Evolutionary conservation across 2,797 vertebrate species (phyloP).

Genomic region (Toxotes lorentzi): DNA sequence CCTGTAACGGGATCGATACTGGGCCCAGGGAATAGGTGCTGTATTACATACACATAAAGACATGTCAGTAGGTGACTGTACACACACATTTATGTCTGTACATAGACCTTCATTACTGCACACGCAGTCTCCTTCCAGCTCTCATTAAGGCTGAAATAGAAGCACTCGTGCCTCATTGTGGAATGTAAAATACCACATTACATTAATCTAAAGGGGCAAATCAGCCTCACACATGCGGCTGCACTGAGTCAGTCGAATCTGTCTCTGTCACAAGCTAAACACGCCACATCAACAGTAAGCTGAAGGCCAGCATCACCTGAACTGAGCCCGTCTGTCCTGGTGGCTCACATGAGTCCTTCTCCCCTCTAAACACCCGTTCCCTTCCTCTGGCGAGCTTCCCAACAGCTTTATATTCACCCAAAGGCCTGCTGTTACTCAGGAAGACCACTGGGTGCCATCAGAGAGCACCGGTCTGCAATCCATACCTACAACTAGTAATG

Average conservation of each 20-base stretch:
- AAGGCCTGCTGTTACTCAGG: conserved; percentile 42
- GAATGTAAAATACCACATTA: conserved; percentile 43
- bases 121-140: conserved; percentile 27
- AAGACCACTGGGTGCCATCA: conserved; percentile 70
- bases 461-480: conserved; percentile 43
- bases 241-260: conserved; percentile 12
- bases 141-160: conserved; percentile 62
- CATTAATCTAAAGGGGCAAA: conserved; percentile 45
- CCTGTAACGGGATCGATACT: conserved; percentile 50
- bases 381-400: conserved; percentile 29
- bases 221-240: conserved; percentile 21
- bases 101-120: conserved; percentile 26
- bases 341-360: conserved; percentile 7
- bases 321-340: not conserved
- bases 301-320: conserved; percentile 1
- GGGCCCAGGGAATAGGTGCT: conserved; percentile 15
- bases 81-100: conserved; percentile 37
- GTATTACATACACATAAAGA: conserved; percentile 52
- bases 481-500: not conserved
- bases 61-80: conserved; percentile 30
- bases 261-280: conserved; percentile 20
- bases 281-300: not conserved
- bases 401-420: conserved; percentile 29
- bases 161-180: conserved; percentile 31
- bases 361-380: not conserved